phyloP scores from a whole-genome alignment of 2,888 invertebrate species.

The Cecidostiba fungosa region DNA sequence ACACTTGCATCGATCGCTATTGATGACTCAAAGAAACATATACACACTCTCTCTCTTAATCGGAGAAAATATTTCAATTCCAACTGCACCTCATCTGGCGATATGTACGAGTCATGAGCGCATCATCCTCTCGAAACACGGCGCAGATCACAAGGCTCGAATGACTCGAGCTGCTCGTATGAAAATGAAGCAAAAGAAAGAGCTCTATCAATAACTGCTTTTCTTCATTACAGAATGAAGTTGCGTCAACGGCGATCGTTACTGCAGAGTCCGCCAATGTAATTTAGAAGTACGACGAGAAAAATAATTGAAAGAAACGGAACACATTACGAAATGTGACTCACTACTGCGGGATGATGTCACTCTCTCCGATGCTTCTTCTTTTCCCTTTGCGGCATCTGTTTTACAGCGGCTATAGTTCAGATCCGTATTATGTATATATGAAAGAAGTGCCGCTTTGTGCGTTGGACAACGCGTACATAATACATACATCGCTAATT shows the following conservation, averaged over 20 bases:
- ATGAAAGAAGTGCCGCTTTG: constrained; percentile 49
- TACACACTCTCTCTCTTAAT: not conserved
- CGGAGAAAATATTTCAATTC: constrained; percentile 20
- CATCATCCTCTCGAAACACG: constrained; percentile 30
- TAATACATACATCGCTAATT: too few species aligned
- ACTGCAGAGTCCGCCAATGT: not conserved
- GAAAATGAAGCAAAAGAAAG: constrained; percentile 46
- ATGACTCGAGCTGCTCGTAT: constrained; percentile 46
- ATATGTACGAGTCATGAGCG: not conserved
- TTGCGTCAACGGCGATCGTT: constrained; percentile 47
- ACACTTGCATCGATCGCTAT: not conserved
- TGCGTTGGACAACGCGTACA: constrained; percentile 4
- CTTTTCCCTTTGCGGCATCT: constrained; percentile 50
- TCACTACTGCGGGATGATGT: constrained; percentile 43
- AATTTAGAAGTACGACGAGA: constrained; percentile 42
- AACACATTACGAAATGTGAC: constrained; percentile 36
- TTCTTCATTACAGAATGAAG: constrained; percentile 38
- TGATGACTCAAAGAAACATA: not conserved
- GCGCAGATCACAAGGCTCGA: not conserved
- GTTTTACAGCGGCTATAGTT: constrained; percentile 31
- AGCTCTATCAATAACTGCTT: constrained; percentile 42
- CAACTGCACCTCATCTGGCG: constrained; percentile 19
- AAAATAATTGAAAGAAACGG: constrained; percentile 41
- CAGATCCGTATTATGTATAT: not conserved
- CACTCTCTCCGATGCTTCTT: constrained; percentile 9